Evolutionary conservation across 1,140 invertebrate species (phyloP).

Genomic region (Apis laboriosa): DNA sequence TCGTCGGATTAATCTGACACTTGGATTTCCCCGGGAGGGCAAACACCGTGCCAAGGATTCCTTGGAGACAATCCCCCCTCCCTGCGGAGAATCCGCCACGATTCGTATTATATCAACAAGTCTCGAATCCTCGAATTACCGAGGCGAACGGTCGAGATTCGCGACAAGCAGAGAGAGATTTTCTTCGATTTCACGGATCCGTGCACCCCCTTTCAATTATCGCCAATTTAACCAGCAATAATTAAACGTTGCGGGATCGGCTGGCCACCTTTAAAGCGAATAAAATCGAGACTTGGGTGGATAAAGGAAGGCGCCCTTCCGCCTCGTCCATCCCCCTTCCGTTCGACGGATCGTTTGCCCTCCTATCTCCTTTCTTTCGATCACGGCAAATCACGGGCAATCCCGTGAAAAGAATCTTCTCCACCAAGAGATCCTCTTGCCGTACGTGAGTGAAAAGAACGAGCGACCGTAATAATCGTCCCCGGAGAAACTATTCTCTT

Average conservation of each 20-base stretch:
- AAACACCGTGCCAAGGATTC: slow-evolving; percentile 16
- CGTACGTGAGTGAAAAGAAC: slow-evolving; percentile 45
- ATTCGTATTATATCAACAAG: slow-evolving; percentile 62
- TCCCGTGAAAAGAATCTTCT: slow-evolving; percentile 44
- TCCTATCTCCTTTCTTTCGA: slow-evolving; percentile 26
- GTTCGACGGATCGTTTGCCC: neutral
- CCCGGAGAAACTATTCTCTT: slow-evolving; percentile 19
- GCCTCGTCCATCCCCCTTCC: slow-evolving; percentile 24
- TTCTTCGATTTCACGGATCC: slow-evolving; percentile 77
- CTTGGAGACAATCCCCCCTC: slow-evolving; percentile 30
- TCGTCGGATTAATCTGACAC: slow-evolving; percentile 57
- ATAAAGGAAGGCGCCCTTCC: slow-evolving; percentile 59
- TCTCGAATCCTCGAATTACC: slow-evolving; percentile 47
- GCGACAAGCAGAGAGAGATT: slow-evolving; percentile 59
- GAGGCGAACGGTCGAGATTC: slow-evolving; percentile 41
- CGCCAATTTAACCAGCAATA: slow-evolving; percentile 76
- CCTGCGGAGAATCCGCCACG: slow-evolving; percentile 39
- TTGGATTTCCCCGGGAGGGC: slow-evolving; percentile 53
- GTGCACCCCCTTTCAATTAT: slow-evolving; percentile 76
- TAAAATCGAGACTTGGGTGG: slow-evolving; percentile 59
- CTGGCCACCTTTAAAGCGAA: slow-evolving; percentile 67
- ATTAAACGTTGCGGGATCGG: slow-evolving; percentile 74
- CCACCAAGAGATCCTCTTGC: slow-evolving; percentile 1
- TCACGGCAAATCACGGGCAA: slow-evolving; percentile 50
- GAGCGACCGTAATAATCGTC: slow-evolving; percentile 45